Conservation (phyloP, 2,888 invertebrate species). For the Notocelia uddmanniana region DNA sequence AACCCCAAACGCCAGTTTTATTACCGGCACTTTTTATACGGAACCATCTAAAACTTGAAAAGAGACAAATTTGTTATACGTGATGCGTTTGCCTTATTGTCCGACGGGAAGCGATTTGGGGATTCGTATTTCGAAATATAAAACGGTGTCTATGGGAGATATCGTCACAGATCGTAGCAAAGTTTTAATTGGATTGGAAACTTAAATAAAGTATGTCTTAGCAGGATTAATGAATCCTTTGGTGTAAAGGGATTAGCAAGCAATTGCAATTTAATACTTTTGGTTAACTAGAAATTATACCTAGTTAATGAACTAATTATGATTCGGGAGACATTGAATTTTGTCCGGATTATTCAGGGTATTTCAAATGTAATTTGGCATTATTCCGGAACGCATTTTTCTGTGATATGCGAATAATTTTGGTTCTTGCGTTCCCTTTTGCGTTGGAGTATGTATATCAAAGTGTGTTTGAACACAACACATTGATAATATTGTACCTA, state of each 20-base stretch:
- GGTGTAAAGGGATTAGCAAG: background rate
- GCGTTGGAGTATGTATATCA: no score
- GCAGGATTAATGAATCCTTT: background rate
- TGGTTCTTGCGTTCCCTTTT: no score
- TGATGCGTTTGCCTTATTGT: conserved; percentile 44
- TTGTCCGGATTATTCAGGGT: no score
- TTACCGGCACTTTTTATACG: conserved; percentile 45
- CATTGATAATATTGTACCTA: no score
- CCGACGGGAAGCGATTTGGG: conserved; percentile 36
- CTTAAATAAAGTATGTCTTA: background rate
- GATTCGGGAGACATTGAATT: no score
- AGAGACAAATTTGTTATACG: conserved; percentile 45
- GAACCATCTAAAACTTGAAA: conserved; percentile 42
- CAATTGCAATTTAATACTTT: background rate
- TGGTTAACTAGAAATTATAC: background rate
- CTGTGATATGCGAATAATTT: no score
- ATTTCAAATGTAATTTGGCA: no score
- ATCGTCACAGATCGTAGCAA: background rate
- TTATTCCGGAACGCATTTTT: no score
- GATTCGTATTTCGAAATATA: conserved; percentile 22
- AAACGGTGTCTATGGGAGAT: background rate
- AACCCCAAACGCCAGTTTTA: conserved; percentile 45
- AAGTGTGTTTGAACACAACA: no score
- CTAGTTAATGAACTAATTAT: no score
- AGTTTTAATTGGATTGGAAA: conserved; percentile 2